Evolutionary conservation across 2,113 vertebrate genomes (phyloP).

Genomic region (Peromyscus maniculatus): DNA sequence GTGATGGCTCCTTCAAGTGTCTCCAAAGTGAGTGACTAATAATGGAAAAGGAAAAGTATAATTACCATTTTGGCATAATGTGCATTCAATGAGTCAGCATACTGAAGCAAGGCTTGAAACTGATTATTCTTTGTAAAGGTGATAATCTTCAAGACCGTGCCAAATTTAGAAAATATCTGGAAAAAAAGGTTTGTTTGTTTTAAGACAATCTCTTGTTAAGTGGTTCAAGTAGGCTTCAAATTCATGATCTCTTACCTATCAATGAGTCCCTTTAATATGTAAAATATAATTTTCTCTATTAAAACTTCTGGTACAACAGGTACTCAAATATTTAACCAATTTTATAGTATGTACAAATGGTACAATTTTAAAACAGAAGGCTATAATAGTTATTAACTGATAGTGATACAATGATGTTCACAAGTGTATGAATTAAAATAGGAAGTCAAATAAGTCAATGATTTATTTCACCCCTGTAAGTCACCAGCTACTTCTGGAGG

Average conservation of each 20-base stretch:
- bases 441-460: not conserved
- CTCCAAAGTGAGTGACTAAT: conserved; percentile 19
- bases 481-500: conserved; percentile 41
- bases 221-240: not conserved
- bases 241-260: not conserved
- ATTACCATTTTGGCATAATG: conserved; percentile 93
- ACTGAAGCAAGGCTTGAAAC: conserved; percentile 92
- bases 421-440: conserved; percentile 35
- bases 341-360: conserved; percentile 54
- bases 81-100: conserved; percentile 89
- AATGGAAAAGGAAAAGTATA: conserved; percentile 52
- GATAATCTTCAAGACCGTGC: conserved; percentile 92
- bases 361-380: conserved; percentile 9
- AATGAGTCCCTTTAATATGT: not conserved
- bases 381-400: not conserved
- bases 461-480: conserved; percentile 52
- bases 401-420: not conserved
- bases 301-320: not conserved
- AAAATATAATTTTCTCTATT: conserved; percentile 26
- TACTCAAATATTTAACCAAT: conserved; percentile 31
- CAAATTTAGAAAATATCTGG: conserved; percentile 93
- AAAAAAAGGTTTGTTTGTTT: conserved; percentile 52
- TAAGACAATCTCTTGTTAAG: not conserved
- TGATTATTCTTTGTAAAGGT: conserved; percentile 92
- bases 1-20: not conserved